Evolutionary conservation across 2,113 vertebrate species (phyloP).

Genomic region (Suncus etruscus): DNA sequence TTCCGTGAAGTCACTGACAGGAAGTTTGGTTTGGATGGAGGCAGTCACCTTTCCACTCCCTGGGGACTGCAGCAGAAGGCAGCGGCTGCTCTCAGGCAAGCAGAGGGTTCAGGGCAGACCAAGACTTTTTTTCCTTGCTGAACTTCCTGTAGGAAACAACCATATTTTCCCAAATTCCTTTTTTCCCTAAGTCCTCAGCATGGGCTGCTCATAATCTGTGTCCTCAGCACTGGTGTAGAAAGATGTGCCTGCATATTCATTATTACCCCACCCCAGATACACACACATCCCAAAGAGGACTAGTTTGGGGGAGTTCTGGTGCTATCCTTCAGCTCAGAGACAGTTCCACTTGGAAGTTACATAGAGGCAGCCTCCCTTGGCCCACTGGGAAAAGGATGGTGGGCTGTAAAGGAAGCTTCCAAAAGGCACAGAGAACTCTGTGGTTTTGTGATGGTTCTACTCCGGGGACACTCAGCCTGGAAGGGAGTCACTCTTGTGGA

Average conservation of each 20-base stretch:
- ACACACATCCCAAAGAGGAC: background rate
- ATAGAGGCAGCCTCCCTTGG: background rate
- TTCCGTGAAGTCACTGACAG: constrained; percentile 89
- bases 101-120: constrained; percentile 73
- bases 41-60: constrained; percentile 82
- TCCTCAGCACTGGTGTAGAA: background rate
- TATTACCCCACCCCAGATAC: background rate
- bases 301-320: background rate
- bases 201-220: background rate
- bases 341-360: background rate
- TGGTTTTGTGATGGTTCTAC: background rate
- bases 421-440: background rate
- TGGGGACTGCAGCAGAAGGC: constrained; percentile 73
- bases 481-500: background rate
- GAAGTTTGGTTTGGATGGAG: constrained; percentile 89
- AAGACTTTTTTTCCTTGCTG: constrained; percentile 86
- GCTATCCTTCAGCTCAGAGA: background rate
- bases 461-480: background rate
- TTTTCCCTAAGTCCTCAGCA: constrained; percentile 60
- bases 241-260: background rate
- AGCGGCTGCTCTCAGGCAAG: constrained; percentile 87
- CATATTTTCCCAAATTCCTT: constrained; percentile 78
- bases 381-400: background rate
- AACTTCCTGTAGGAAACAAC: constrained; percentile 87
- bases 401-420: background rate